Base-by-base conservation (phyloP, 2,113 vertebrate genomes). In the Corythoichthys intestinalis region DNA sequence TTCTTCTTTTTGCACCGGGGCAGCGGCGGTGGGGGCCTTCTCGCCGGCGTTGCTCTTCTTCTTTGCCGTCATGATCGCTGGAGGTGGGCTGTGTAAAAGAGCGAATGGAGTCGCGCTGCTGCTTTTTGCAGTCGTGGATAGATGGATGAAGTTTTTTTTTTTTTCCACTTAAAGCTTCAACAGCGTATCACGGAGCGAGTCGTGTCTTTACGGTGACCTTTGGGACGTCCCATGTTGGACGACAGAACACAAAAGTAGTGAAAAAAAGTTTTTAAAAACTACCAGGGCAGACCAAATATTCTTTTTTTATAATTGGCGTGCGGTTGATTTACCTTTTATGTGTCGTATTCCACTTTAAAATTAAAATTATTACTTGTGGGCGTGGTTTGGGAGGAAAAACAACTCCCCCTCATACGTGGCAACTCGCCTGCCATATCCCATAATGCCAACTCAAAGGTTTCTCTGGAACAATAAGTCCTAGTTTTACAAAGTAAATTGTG, bases 101-200 rank as follows among this genome's bases (percentile, higher is more conserved):
- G 57, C 13, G 63, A 11, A 67, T 17, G 67, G 46, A 11, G 54
- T 7, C 34, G 38, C 13, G 58, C 37, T 70, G 52, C 62, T 78
- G 65, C n/a, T 53, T 76, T 69, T n/a, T 85, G 86, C 66, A 65
- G 76, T 84, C 77, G 84, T 85, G 82, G 84, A 85, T 82, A 79
- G 76, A 75, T 61, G 35, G 62, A n/a, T 13, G 58, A 11, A 12
- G 47, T 54, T 70, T 57, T 50, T 15, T 37, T 38, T 20, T 13
- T 2, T 11, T 71, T 77, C 2, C 1, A 71, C 74, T 48, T 78
- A 68, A 73, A 37, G 74, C 83, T 84, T 64, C 79, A 49, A 71
- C 81, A 85, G 84, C 90, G 88, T 91, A 91, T 91, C 87, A 90
- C 84, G 9, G 83, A 86, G 78, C 85, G 88, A 81, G 85, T 77